phyloP scores from a whole-genome alignment of 92 coral and sea anemone species.

The Hydrozoanthus gracilis region DNA sequence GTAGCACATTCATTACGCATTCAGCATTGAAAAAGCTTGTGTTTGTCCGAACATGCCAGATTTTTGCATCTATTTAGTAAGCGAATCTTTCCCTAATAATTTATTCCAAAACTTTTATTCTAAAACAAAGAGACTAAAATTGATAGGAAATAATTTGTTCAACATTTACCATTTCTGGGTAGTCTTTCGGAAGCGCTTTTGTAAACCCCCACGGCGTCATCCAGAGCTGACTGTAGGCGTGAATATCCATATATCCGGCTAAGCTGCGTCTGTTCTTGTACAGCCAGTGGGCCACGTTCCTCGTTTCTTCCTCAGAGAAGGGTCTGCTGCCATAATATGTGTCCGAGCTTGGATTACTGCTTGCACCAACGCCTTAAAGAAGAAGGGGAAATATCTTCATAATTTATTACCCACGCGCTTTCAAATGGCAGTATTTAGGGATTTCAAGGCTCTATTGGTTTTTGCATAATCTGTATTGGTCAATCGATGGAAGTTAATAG shows the following conservation, averaged over 20 bases:
- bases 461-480: neutral
- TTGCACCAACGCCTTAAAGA: conserved; percentile 75
- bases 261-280: conserved; percentile 74
- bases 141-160: too few relatives aligned
- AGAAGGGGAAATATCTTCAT: too few relatives aligned
- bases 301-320: conserved; percentile 89
- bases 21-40: too few relatives aligned
- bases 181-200: conserved; percentile 58
- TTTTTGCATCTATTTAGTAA: too few relatives aligned
- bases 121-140: too few relatives aligned
- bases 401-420: too few relatives aligned
- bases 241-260: conserved; percentile 93
- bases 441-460: too few relatives aligned
- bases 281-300: conserved; percentile 85
- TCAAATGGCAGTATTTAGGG: too few relatives aligned
- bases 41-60: too few relatives aligned
- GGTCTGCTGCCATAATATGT: conserved; percentile 85
- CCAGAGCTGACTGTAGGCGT: conserved; percentile 98
- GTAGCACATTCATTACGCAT: too few relatives aligned
- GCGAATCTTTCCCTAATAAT: too few relatives aligned
- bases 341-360: conserved; percentile 73
- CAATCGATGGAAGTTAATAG: neutral
- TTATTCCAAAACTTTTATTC: too few relatives aligned
- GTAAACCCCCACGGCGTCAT: conserved; percentile 96
- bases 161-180: conserved; percentile 34